Percentiles rank a stretch among this genome's conserved stretches.
Evolutionary conservation across 2,113 vertebrate genomes (phyloP).

Genomic region (Felis catus): F.catus_Fca126_mat1.0 CM031419.1:17678501-17679000

Average conservation of each 20-base stretch:
- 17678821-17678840: too few species aligned
- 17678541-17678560: neutral
- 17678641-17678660: neutral
- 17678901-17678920: too few species aligned
- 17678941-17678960: neutral
- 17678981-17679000: neutral
- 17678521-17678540: neutral
- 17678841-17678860: too few species aligned
- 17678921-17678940: neutral
- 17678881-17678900: too few species aligned
- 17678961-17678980: neutral
- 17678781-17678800: too few species aligned
- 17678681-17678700: neutral
- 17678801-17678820: too few species aligned
- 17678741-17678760: too few species aligned
- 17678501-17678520: accelerated
- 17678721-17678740: too few species aligned
- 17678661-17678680: neutral
- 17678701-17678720: neutral
- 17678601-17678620: neutral
- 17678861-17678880: too few species aligned
- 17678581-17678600: neutral
- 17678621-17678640: neutral
- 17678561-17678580: neutral
- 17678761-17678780: too few species aligned